Evolutionary conservation across 1,140 invertebrate species (phyloP).

Genomic region (Battus philenor): DNA sequence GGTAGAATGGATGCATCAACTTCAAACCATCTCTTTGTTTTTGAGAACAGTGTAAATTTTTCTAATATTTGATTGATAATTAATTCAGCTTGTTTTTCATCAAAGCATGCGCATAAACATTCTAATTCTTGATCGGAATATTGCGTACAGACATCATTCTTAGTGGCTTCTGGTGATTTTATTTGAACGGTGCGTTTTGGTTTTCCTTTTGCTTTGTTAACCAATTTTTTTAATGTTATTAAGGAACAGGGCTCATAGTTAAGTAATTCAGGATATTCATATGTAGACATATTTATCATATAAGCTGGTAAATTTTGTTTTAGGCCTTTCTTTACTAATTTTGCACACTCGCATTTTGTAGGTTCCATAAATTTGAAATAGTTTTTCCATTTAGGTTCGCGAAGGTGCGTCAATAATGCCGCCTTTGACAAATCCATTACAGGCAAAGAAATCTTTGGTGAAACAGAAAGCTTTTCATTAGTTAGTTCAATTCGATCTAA

Average conservation of each 20-base stretch:
- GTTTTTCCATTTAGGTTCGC: constrained; percentile 56
- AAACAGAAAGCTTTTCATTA: too few species aligned
- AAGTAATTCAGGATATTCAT: constrained; percentile 36
- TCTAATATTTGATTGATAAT: constrained; percentile 24
- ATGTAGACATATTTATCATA: constrained; percentile 53
- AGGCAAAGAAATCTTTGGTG: not conserved
- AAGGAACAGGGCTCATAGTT: constrained; percentile 48
- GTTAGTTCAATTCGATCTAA: constrained; percentile 1
- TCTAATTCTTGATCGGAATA: constrained; percentile 49
- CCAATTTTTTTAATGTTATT: constrained; percentile 38
- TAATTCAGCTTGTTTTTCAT: constrained; percentile 39
- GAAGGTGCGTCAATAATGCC: constrained; percentile 32
- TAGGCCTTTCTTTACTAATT: constrained; percentile 49
- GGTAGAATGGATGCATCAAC: constrained; percentile 29
- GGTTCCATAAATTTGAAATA: constrained; percentile 44
- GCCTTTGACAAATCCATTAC: constrained; percentile 21
- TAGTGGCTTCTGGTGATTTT: constrained; percentile 25
- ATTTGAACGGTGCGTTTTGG: constrained; percentile 13
- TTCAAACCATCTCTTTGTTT: constrained; percentile 20
- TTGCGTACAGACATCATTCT: constrained; percentile 40
- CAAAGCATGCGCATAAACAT: constrained; percentile 46
- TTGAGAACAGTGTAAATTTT: constrained; percentile 15
- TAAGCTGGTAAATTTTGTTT: constrained; percentile 52
- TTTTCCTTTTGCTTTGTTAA: constrained; percentile 32
- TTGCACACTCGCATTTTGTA: constrained; percentile 40